A percentile compares a stretch with the other conserved stretches of the same genome.
These are phyloP conservation scores for Sylvilagus floridanus DNA, from an alignment of 2,797 vertebrate genomes.

Conservation along the genomic window DNA sequence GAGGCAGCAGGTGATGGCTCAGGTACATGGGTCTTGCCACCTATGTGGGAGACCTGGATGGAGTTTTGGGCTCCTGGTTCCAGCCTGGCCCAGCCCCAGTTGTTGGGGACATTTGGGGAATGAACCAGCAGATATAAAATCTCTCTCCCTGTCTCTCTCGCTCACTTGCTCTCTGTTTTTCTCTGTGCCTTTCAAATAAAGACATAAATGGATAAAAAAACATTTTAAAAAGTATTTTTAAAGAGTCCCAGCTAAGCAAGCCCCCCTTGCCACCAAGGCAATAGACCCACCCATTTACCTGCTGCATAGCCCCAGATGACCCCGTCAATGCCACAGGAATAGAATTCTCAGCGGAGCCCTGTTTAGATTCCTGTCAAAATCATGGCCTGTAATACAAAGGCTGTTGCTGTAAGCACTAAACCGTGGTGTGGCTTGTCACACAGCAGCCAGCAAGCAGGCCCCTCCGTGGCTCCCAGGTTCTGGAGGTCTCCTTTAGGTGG, in stretches of 20 bases:
- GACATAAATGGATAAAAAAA: too few species aligned
- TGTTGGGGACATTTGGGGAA: too few species aligned
- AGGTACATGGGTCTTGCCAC: too few species aligned
- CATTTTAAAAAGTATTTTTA: too few species aligned
- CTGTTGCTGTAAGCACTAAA: not conserved
- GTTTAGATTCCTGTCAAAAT: not conserved
- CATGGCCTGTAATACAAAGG: not conserved
- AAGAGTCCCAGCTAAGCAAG: not conserved
- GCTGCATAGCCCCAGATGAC: not conserved
- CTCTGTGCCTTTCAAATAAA: too few species aligned
- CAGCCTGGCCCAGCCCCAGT: too few species aligned
- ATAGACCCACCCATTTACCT: fast-evolving
- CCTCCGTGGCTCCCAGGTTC: not conserved
- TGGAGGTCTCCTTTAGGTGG: not conserved
- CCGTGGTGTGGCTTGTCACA: not conserved
- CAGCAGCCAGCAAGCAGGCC: not conserved
- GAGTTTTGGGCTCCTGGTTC: too few species aligned
- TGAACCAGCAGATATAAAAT: too few species aligned
- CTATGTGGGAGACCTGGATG: too few species aligned
- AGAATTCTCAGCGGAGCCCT: not conserved
- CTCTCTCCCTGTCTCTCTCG: too few species aligned
- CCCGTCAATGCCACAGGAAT: fast-evolving
- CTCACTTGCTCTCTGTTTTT: too few species aligned
- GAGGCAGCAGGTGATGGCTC: too few species aligned
- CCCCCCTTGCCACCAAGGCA: not conserved